phyloP scores from a whole-genome alignment of 1,140 invertebrate species.

The Sesamia nonagrioides region DNA sequence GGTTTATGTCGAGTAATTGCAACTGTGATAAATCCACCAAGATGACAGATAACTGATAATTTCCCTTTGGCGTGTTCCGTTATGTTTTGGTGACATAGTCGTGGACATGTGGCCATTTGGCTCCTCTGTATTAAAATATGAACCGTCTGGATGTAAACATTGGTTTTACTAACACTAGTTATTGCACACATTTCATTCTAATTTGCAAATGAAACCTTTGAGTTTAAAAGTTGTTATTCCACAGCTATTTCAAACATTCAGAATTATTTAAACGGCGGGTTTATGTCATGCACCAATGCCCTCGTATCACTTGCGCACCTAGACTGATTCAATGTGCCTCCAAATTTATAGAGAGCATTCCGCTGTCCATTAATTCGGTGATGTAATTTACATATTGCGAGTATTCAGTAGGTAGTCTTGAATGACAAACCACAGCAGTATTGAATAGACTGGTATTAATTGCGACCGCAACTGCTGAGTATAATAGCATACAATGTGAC shows the following conservation, averaged over 20 bases:
- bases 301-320: neutral
- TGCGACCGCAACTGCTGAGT: constrained; percentile 10
- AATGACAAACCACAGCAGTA: constrained; percentile 37
- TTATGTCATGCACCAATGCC: constrained; percentile 23
- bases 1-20: constrained; percentile 57
- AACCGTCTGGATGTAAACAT: constrained; percentile 15
- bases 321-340: neutral
- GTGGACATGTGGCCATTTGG: neutral
- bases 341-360: neutral
- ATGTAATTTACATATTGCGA: constrained; percentile 7
- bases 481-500: neutral
- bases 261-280: neutral
- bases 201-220: constrained; percentile 38
- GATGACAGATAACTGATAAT: constrained; percentile 49
- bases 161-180: constrained; percentile 7
- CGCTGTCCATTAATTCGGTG: neutral
- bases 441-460: neutral
- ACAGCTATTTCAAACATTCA: neutral
- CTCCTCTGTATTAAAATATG: constrained; percentile 5
- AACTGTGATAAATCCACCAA: constrained; percentile 56
- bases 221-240: constrained; percentile 9
- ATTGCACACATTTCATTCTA: neutral
- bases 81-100: constrained; percentile 29
- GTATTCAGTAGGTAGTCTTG: neutral
- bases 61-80: constrained; percentile 13